phyloP scores from a whole-genome alignment of 2,888 invertebrate genomes.

The Alloplasta piceator region DNA sequence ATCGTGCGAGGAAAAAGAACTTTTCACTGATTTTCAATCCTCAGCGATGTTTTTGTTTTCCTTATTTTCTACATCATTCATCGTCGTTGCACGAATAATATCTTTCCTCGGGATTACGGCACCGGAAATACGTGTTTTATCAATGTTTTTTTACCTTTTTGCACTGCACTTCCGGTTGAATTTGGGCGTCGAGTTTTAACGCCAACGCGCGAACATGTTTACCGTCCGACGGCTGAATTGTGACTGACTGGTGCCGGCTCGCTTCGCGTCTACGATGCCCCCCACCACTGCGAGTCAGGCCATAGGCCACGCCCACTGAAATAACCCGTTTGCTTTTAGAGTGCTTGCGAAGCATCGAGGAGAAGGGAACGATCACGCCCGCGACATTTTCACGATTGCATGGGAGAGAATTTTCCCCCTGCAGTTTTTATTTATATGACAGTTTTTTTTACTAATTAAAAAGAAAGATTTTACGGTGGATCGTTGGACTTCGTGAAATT shows the following conservation, averaged over 20 bases:
- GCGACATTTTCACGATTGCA: neutral
- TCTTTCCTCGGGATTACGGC: slow-evolving; percentile 9
- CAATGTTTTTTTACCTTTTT: neutral
- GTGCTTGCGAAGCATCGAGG: too few relatives aligned
- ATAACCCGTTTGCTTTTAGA: slow-evolving; percentile 45
- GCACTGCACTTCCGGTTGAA: slow-evolving; percentile 66
- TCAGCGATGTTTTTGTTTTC: too few relatives aligned
- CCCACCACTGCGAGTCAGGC: slow-evolving; percentile 67
- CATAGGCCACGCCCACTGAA: slow-evolving; percentile 25
- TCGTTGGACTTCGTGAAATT: too few relatives aligned
- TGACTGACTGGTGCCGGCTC: slow-evolving; percentile 72
- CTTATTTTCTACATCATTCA: too few relatives aligned
- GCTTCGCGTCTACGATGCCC: slow-evolving; percentile 61
- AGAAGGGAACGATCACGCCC: neutral
- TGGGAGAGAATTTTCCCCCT: neutral
- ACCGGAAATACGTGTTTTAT: neutral
- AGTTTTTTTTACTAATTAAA: too few relatives aligned
- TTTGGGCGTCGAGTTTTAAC: slow-evolving; percentile 48
- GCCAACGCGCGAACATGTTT: slow-evolving; percentile 66
- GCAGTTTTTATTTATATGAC: neutral
- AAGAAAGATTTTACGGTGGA: too few relatives aligned
- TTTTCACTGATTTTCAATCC: too few relatives aligned
- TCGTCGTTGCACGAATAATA: neutral
- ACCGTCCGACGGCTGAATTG: slow-evolving; percentile 76
- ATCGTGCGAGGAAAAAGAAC: too few relatives aligned